Base-by-base conservation (phyloP, 2,888 invertebrate species). In the Agrochola lota region DNA sequence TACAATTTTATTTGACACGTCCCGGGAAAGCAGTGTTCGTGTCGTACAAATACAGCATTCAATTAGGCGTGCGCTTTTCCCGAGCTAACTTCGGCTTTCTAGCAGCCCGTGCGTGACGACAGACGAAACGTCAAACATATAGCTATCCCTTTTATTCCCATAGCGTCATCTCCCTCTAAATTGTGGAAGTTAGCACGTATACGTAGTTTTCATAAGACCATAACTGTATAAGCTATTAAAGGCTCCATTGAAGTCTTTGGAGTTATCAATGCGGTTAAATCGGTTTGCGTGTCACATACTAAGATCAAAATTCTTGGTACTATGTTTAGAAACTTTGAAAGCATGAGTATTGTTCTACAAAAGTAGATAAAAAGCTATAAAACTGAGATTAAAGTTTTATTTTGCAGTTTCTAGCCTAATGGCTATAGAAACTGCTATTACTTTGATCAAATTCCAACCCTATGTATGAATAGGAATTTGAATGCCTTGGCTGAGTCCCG, bases 11-110 rank as follows among this genome's bases (percentile, higher is more conserved):
- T 85, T 85, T 85, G 63, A 73, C 77, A 76, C 74, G 74, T 66
- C 78, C 81, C 84, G 87, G 88, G 88, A 90, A 90, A 90, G 88
- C 87, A 83, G 59, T 66, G 86, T 87, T 89, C 88, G 86, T 87
- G 88, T 88, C 81, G 69, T 81, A 83, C 81, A 83, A 87, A 84
- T 85, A 83, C 77, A 69, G 80, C 74, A 88, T 88, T 86, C 84
- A 85, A 87, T 85, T 83, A 85, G 78, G 83, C 80, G 88, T 85
- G 87, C 86, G 89, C 89, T 90, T 91, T 91, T 91, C 91, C 87
- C 88, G 85, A 81, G 82, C 80, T 78, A 74, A 80, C 83, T 87
- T 86, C 81, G 81, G 85, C 86, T 87, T 90, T 90, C 89, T 90
- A 88, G 86, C 76, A 84, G 78, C 59, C 81, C 87, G 83, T 88